A percentile compares a stretch with the other conserved stretches of the same genome.
Evolutionary conservation across 2,797 vertebrate genomes (phyloP).

Genomic region (Mormyrops attenuatus): DNA sequence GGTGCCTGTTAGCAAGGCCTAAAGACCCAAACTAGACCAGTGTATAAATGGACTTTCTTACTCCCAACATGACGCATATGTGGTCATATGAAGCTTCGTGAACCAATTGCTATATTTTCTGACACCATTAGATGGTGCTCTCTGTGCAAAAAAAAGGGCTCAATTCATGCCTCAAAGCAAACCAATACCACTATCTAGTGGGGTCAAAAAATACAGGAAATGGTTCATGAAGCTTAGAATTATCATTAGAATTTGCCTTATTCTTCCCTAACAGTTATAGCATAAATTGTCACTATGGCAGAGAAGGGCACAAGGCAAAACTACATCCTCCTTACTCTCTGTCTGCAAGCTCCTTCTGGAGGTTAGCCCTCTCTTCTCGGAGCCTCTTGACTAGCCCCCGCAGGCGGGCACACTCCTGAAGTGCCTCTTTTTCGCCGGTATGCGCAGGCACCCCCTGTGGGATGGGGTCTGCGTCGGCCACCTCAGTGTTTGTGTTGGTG

Average conservation of each 20-base stretch:
- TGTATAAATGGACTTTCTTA: neutral
- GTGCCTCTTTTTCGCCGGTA: slow-evolving; percentile 18
- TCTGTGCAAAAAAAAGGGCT: neutral
- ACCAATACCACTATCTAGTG: neutral
- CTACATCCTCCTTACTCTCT: slow-evolving; percentile 53
- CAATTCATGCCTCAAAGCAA: neutral
- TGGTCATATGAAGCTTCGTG: neutral
- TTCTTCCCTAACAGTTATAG: neutral
- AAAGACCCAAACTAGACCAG: neutral
- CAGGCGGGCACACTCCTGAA: slow-evolving; percentile 51
- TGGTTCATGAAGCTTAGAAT: neutral
- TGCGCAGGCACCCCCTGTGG: slow-evolving; percentile 33
- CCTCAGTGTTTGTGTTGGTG: slow-evolving; percentile 29
- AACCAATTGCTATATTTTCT: neutral
- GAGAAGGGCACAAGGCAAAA: neutral
- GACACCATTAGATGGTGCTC: neutral
- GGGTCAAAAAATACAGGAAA: neutral
- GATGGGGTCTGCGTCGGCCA: slow-evolving; percentile 38
- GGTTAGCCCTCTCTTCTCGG: slow-evolving; percentile 55
- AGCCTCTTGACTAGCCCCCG: slow-evolving; percentile 54
- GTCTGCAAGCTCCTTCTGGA: slow-evolving; percentile 59
- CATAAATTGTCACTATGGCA: neutral
- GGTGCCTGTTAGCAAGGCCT: neutral
- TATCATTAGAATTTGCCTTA: neutral
- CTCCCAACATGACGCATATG: neutral